These are phyloP conservation scores for Carlito syrichta DNA, from an alignment of 2,113 vertebrate species.

Conservation along the genomic window DNA sequence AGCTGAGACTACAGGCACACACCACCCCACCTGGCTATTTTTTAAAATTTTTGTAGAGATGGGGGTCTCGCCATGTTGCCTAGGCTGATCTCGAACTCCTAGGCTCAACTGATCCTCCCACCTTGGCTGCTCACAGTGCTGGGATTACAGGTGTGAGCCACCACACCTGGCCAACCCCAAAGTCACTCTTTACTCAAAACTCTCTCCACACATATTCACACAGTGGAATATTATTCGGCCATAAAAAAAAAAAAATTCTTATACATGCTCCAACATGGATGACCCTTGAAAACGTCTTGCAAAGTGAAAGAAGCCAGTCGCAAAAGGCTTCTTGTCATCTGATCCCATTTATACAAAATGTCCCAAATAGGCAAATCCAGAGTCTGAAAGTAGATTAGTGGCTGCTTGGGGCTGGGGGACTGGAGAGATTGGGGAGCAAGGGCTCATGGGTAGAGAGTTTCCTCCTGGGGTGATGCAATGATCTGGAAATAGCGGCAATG, in stretches of 20 bases:
- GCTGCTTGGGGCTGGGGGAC: too few species aligned
- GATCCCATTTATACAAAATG: rapidly evolving
- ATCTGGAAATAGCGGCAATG: neutral
- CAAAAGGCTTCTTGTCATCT: too few species aligned
- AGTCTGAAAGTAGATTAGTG: neutral
- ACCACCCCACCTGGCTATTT: neutral
- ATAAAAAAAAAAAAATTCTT: neutral
- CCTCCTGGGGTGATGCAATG: neutral
- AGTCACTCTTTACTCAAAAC: neutral
- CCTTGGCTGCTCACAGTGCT: neutral
- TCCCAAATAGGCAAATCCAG: neutral
- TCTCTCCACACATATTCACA: neutral
- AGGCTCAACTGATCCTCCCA: neutral
- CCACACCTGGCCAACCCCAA: neutral
- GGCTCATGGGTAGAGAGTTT: neutral
- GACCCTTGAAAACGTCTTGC: too few species aligned
- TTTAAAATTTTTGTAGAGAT: neutral
- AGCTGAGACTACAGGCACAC: neutral
- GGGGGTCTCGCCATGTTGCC: neutral
- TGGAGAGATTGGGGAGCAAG: neutral
- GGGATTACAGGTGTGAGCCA: neutral
- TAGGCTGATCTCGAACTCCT: neutral
- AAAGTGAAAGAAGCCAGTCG: neutral
- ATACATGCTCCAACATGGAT: rapidly evolving
- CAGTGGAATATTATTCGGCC: neutral